Conservation (phyloP, 1,140 invertebrate genomes). For the Drosophila sp. region DNA sequence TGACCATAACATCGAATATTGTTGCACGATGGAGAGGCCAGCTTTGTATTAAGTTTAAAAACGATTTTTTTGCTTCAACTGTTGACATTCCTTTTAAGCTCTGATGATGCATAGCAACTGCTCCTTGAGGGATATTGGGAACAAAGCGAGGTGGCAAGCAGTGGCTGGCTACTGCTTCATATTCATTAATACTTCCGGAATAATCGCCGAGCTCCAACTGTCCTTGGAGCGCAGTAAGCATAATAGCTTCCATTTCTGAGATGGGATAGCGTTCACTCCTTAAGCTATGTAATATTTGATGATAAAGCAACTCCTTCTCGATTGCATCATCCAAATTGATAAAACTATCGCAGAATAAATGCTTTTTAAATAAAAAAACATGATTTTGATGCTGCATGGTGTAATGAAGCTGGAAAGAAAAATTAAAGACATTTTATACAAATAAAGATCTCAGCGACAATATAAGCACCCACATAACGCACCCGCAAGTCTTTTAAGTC, state of each 20-base stretch:
- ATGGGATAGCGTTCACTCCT: conserved; percentile 95
- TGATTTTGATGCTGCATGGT: conserved; percentile 85
- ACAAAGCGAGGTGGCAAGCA: conserved; percentile 93
- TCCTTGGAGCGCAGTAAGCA: conserved; percentile 96
- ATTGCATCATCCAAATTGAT: conserved; percentile 94
- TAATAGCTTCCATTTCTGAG: conserved; percentile 96
- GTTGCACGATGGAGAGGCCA: conserved; percentile 97
- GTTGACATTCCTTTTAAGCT: conserved; percentile 93
- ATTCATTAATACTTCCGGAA: conserved; percentile 88
- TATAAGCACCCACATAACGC: too few species aligned
- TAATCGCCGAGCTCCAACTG: conserved; percentile 96
- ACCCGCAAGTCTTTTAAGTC: too few species aligned
- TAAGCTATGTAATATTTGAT: conserved; percentile 96
- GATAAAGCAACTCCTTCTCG: conserved; percentile 98
- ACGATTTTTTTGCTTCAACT: conserved; percentile 94
- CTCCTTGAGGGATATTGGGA: conserved; percentile 90
- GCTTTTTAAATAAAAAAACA: conserved; percentile 95
- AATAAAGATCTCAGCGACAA: too few species aligned
- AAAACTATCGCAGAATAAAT: conserved; percentile 94
- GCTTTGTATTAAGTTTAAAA: conserved; percentile 96
- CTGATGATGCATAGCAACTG: conserved; percentile 94
- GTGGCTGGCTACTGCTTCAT: conserved; percentile 90
- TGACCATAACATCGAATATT: conserved; percentile 95
- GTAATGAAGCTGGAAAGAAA: conserved; percentile 31
- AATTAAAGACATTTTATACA: not conserved